Evolutionary conservation across 1,140 invertebrate genomes (phyloP).

Genomic region (Tenebrio molitor): DNA sequence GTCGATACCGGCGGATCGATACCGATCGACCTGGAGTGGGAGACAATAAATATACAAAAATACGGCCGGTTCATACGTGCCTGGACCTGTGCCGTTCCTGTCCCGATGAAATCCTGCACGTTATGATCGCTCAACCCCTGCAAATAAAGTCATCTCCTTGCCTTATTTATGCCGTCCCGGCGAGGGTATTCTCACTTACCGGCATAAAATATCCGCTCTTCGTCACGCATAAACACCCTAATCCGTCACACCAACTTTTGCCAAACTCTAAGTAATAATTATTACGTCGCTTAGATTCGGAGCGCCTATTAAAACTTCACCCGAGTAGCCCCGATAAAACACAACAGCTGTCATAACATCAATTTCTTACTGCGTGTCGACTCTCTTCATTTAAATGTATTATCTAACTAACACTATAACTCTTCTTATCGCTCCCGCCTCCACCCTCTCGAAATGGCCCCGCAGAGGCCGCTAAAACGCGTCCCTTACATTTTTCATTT

Average conservation of each 20-base stretch:
- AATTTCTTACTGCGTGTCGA: conserved; percentile 20
- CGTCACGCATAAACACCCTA: conserved; percentile 39
- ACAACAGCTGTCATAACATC: conserved; percentile 31
- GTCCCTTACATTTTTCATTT: conserved; percentile 10
- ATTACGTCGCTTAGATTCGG: conserved; percentile 26
- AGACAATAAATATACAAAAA: conserved; percentile 47
- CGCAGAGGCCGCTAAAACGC: neutral
- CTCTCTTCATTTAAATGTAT: conserved; percentile 6
- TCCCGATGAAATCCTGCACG: conserved; percentile 42
- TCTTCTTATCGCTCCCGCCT: neutral
- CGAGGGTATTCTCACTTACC: conserved; percentile 26
- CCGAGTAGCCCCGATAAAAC: neutral
- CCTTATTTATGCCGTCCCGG: conserved; percentile 33
- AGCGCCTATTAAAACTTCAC: conserved; percentile 15
- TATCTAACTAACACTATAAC: conserved; percentile 11
- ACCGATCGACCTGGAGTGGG: conserved; percentile 34
- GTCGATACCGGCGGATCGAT: conserved; percentile 16
- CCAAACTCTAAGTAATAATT: conserved; percentile 38
- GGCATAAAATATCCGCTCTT: conserved; percentile 15
- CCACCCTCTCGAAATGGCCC: neutral
- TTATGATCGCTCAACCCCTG: conserved; percentile 39
- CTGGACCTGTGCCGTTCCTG: conserved; percentile 28
- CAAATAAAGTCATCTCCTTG: conserved; percentile 36
- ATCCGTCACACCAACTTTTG: conserved; percentile 36
- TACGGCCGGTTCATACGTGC: conserved; percentile 43